These are phyloP conservation scores for Festucalex cinctus DNA, from an alignment of 2,113 vertebrate genomes.

Conservation along the genomic window DNA sequence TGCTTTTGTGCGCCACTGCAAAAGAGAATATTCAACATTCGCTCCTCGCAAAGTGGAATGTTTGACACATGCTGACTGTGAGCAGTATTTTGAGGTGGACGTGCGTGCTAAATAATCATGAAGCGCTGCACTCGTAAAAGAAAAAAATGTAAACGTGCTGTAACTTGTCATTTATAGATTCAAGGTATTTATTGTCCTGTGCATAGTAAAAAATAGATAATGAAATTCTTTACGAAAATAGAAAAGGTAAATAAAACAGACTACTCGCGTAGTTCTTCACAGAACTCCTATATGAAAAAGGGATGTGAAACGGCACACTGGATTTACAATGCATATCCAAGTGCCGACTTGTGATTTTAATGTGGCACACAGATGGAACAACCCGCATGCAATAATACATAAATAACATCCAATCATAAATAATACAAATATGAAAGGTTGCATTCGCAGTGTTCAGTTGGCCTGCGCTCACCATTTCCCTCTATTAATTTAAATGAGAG, in stretches of 20 bases:
- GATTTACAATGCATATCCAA: too few relatives aligned
- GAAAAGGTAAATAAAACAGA: background rate
- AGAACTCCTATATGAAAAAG: background rate
- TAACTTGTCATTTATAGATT: background rate
- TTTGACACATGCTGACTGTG: conserved; percentile 6
- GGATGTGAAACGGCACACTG: background rate
- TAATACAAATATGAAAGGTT: too few relatives aligned
- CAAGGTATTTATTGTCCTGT: background rate
- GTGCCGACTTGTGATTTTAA: too few relatives aligned
- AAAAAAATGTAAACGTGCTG: background rate
- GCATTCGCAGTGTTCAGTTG: too few relatives aligned
- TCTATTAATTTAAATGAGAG: too few relatives aligned
- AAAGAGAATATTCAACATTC: conserved; percentile 7
- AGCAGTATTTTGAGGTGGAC: background rate
- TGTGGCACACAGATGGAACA: too few relatives aligned
- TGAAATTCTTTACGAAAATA: background rate
- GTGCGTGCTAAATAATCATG: background rate
- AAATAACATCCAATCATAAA: too few relatives aligned
- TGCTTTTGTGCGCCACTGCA: background rate
- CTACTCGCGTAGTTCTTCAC: background rate
- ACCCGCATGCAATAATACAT: too few relatives aligned
- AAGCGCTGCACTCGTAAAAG: background rate
- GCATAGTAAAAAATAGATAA: background rate
- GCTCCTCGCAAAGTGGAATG: conserved; percentile 1
- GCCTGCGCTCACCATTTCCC: too few relatives aligned